Conservation (phyloP, 2,888 invertebrate genomes). For the Synanthedon vespiformis region DNA sequence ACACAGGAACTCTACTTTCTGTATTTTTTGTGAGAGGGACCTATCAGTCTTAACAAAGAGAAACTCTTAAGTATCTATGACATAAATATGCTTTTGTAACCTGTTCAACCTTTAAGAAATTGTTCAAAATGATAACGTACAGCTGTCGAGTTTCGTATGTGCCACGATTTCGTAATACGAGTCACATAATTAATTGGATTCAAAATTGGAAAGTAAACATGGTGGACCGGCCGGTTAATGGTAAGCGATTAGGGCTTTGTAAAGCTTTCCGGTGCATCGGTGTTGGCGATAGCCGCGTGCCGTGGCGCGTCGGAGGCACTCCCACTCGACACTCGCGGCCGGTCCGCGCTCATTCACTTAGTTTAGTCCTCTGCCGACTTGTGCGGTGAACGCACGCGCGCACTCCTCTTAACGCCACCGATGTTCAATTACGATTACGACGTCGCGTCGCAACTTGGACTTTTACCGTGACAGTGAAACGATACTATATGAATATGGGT, state of each 20-base stretch:
- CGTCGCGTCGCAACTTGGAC: conserved; percentile 51
- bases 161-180: too few species aligned
- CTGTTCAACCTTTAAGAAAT: too few species aligned
- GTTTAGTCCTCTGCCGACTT: conserved; percentile 56
- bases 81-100: too few species aligned
- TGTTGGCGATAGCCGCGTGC: conserved; percentile 37
- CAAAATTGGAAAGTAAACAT: conserved; percentile 52
- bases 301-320: conserved; percentile 42
- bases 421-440: conserved; percentile 68
- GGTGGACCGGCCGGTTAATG: conserved; percentile 48
- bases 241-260: conserved; percentile 56
- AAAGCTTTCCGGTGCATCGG: conserved; percentile 63
- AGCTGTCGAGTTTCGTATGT: too few species aligned
- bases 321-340: conserved; percentile 49
- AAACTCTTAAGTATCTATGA: too few species aligned
- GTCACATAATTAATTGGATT: not conserved
- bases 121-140: too few species aligned
- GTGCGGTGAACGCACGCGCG: conserved; percentile 52
- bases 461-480: conserved; percentile 65
- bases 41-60: too few species aligned
- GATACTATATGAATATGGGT: conserved; percentile 74
- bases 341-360: conserved; percentile 58
- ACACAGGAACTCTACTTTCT: too few species aligned
- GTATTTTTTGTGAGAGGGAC: too few species aligned
- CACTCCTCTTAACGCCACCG: conserved; percentile 42